phyloP scores from a whole-genome alignment of 2,113 vertebrate genomes.

The Illadopsis cleaveri region DNA sequence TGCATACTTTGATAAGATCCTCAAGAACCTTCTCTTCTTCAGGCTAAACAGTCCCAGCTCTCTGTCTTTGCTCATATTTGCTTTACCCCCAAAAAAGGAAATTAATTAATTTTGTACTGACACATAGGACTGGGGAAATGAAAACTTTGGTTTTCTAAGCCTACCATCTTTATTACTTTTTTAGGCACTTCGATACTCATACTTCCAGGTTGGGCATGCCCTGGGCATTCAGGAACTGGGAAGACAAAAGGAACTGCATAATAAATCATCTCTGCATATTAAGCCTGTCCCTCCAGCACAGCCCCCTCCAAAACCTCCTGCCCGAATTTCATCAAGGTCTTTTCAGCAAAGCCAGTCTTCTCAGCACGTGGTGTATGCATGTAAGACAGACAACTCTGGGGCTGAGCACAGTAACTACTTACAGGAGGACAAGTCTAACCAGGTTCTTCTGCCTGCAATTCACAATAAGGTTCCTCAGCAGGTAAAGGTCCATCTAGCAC shows the following conservation, averaged over 20 bases:
- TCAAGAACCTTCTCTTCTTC: background rate
- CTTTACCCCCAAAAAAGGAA: background rate
- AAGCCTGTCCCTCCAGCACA: slow-evolving; percentile 84
- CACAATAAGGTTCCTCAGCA: slow-evolving; percentile 76
- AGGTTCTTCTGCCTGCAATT: slow-evolving; percentile 81
- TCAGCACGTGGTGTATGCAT: slow-evolving; percentile 68
- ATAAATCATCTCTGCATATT: slow-evolving; percentile 71
- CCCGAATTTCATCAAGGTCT: slow-evolving; percentile 76
- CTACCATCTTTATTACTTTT: slow-evolving; percentile 28
- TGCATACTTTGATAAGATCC: background rate
- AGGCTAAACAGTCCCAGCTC: background rate
- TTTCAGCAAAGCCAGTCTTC: slow-evolving; percentile 81
- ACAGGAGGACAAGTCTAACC: slow-evolving; percentile 71
- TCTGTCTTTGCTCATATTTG: background rate
- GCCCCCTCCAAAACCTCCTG: slow-evolving; percentile 77
- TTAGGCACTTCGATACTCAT: slow-evolving; percentile 88
- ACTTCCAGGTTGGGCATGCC: slow-evolving; percentile 87
- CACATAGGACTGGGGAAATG: background rate
- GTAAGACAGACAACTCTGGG: slow-evolving; percentile 70
- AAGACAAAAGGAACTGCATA: slow-evolving; percentile 73
- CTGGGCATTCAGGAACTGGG: slow-evolving; percentile 83
- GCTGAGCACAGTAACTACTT: slow-evolving; percentile 66
- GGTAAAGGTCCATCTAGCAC: slow-evolving; percentile 21
- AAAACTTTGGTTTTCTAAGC: background rate
- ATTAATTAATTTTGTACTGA: background rate